These are phyloP conservation scores for Nanger granti DNA, from an alignment of 2,113 vertebrate species.

Conservation along the genomic window DNA sequence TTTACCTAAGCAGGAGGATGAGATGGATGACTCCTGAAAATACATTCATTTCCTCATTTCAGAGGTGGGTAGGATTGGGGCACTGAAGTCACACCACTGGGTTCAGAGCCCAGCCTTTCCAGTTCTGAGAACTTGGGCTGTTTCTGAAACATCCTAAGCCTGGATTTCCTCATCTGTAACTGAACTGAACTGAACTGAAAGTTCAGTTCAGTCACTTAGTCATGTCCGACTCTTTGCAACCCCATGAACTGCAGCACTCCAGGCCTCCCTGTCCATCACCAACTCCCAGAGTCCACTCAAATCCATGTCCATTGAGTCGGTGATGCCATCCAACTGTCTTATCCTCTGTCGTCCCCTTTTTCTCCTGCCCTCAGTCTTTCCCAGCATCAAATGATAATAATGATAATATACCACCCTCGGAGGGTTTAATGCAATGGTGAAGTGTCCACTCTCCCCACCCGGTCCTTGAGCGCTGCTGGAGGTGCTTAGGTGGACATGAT, in stretches of 20 bases:
- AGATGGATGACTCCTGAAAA: background rate
- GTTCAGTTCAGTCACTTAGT: no score
- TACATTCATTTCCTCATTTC: background rate
- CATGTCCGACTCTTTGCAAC: fast-evolving
- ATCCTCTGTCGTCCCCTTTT: no score
- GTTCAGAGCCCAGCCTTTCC: background rate
- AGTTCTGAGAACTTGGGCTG: background rate
- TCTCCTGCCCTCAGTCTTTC: no score
- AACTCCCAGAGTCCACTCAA: no score
- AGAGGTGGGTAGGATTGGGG: background rate
- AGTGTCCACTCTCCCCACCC: background rate
- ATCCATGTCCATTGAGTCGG: no score
- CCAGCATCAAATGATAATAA: background rate
- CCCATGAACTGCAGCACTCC: no score
- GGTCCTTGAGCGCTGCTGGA: background rate
- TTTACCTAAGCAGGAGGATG: background rate
- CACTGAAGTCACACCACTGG: background rate
- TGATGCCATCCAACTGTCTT: no score
- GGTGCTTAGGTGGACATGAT: fast-evolving
- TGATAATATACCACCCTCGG: background rate
- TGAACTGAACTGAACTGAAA: background rate
- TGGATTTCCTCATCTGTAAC: background rate
- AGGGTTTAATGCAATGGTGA: background rate
- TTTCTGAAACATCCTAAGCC: background rate
- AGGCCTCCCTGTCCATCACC: no score